Base-by-base conservation (phyloP, 2,113 vertebrate species). In the Vidua macroura region DNA sequence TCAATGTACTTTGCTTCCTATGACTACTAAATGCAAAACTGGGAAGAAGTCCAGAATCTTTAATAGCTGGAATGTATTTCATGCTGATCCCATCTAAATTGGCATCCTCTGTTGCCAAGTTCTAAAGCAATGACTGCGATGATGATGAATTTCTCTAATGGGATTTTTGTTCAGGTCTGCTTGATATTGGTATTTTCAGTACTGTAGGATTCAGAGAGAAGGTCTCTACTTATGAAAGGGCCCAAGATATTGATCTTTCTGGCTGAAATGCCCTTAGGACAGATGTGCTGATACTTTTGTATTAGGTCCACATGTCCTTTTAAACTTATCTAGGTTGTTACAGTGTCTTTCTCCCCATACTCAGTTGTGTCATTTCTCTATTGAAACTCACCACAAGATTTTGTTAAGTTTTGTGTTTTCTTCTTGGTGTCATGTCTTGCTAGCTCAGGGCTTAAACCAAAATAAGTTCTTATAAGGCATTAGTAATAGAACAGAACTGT, bases 21-120 rank as follows among this genome's bases (percentile, higher is more conserved):
- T 82, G 53, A 88, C 64, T 94, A 43, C 52, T 86, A 88, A 93
- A 92, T 69, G 76, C 43, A 78, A 92, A 94, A 86, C 63, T 85
- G 84, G 86, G 91, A 92, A 81, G 64, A 72, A 84, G 28, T 72
- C 86, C 94, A 96, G 44, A 80, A 69, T 64, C 22, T 94, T 93
- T 96, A 93, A 78, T 88, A 77, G 67, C 75, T 72, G 68, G 64
- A 94, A 87, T 44, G 35, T 76, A 64, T 86, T 95, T 92, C 77
- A 77, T 85, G 77, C 86, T 95, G 91, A 62, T 95, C 67, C 31
- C 46, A n/a, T 91, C 64, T 76, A 87, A 91, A 92, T 19, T 86
- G 92, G 81, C 77, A 62, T 91, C n/a, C 3, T 83, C 37, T 22
- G 7, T 51, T 92, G 88, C 88, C 92, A 93, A 62, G 64, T 81